phyloP scores from a whole-genome alignment of 2,113 vertebrate genomes.

The Myiagra hebetior region DNA sequence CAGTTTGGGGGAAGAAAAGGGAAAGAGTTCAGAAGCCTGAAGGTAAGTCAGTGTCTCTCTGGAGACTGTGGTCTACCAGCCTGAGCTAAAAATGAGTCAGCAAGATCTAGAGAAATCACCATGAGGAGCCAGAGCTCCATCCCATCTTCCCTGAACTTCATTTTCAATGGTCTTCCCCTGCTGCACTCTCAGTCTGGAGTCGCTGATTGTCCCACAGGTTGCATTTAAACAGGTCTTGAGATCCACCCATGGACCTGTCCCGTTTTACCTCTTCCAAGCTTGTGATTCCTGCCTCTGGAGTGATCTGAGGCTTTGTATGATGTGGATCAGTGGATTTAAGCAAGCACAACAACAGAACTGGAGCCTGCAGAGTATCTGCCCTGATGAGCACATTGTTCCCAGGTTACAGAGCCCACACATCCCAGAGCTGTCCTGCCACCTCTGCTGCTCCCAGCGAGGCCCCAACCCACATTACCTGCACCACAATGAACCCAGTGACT shows the following conservation, averaged over 20 bases:
- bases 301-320: background rate
- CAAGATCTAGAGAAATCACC: background rate
- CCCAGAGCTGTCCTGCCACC: background rate
- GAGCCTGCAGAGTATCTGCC: background rate
- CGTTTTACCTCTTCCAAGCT: background rate
- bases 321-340: background rate
- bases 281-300: background rate
- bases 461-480: background rate
- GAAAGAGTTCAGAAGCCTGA: background rate
- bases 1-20: background rate
- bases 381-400: fast-evolving
- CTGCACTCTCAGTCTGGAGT: background rate
- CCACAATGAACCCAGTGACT: fast-evolving
- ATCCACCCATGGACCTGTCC: background rate
- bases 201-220: background rate
- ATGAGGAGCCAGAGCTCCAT: background rate
- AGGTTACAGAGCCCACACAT: background rate
- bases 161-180: background rate
- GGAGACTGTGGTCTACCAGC: background rate
- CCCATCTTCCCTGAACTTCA: no score
- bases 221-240: background rate
- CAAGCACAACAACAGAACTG: background rate
- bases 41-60: background rate
- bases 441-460: background rate
- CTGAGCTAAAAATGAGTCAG: background rate